Percentiles rank a stretch among this genome's conserved stretches.
phyloP scores from a whole-genome alignment of 2,797 vertebrate species.

The Muscicapa comitata region DNA sequence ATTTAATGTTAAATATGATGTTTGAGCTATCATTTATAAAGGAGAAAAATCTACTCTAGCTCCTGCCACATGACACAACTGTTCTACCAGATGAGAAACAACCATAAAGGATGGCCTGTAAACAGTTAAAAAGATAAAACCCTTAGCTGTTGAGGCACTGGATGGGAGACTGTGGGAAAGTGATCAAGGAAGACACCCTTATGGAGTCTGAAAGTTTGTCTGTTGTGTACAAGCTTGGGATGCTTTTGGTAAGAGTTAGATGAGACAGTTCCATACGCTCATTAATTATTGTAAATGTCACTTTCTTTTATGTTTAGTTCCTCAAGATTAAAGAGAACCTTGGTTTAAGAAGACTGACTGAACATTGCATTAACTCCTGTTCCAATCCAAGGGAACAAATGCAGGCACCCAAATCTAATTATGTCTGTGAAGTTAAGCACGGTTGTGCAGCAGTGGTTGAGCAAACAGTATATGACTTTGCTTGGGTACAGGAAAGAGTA shows the following conservation, averaged over 20 bases:
- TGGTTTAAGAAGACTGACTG: conserved; percentile 5
- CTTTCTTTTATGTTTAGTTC: conserved; percentile 15
- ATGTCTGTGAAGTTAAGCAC: background rate
- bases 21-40: background rate
- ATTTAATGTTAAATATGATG: background rate
- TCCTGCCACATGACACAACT: background rate
- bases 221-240: background rate
- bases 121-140: background rate
- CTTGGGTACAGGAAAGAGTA: background rate
- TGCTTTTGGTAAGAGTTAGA: background rate
- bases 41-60: background rate
- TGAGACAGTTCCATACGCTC: background rate
- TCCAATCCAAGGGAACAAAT: background rate
- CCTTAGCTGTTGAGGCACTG: background rate
- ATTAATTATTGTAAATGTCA: conserved; percentile 28
- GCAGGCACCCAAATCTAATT: conserved; percentile 21
- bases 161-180: background rate
- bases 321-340: background rate
- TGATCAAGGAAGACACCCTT: background rate
- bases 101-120: background rate
- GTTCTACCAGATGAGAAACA: background rate
- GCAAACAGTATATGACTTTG: background rate
- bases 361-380: background rate
- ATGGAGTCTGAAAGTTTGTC: background rate
- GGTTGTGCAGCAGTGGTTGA: background rate